Percentiles rank a stretch among this genome's conserved stretches.
phyloP scores from a whole-genome alignment of 37 sponge, comb jelly and placozoan species.

The Bolinopsis microptera region DNA sequence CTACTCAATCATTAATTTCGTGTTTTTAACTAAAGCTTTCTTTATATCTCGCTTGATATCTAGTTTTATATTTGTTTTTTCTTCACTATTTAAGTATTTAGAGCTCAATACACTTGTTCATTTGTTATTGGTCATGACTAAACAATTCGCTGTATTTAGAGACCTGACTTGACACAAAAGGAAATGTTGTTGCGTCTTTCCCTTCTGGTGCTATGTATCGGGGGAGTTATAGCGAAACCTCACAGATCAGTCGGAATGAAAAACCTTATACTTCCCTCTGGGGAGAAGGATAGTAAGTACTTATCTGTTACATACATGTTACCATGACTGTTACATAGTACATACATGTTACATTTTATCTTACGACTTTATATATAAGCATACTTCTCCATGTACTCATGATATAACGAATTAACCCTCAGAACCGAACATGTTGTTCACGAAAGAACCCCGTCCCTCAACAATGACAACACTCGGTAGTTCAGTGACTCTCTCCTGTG shows the following conservation, averaged over 20 bases:
- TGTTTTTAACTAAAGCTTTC: background rate
- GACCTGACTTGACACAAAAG: too few relatives aligned
- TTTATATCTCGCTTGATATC: background rate
- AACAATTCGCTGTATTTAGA: background rate
- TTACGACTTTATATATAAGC: background rate
- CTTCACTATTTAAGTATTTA: background rate
- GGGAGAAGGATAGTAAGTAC: background rate
- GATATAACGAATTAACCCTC: background rate
- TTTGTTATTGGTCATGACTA: background rate
- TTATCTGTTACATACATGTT: background rate
- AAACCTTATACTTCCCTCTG: background rate
- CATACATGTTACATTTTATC: background rate
- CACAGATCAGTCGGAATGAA: background rate
- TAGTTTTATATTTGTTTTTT: background rate
- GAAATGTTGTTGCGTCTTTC: background rate
- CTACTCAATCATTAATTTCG: background rate
- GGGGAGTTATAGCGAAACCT: background rate
- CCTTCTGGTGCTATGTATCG: background rate
- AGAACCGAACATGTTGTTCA: slow-evolving; percentile 46
- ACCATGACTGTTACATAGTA: background rate
- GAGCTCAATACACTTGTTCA: background rate
- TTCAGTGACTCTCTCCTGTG: slow-evolving; percentile 59
- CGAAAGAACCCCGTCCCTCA: background rate
- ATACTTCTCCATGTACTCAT: too few relatives aligned
- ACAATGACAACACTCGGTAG: slow-evolving; percentile 58